Conservation (phyloP, 1,140 invertebrate genomes). For the Acromyrmex heyeri region DNA sequence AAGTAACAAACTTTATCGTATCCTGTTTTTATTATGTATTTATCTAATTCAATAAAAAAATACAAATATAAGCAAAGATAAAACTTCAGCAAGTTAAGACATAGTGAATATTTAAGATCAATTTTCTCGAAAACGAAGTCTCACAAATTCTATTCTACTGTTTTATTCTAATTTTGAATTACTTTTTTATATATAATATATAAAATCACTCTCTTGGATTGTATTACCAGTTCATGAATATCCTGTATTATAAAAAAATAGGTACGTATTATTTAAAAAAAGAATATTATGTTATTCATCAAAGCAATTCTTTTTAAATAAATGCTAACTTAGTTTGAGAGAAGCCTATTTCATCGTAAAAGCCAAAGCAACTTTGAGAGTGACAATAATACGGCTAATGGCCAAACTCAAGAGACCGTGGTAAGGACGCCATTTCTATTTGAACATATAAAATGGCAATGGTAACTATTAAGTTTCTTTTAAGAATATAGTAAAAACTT, state of each 20-base stretch:
- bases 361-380: constrained; percentile 60
- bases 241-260: neutral
- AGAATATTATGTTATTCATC: neutral
- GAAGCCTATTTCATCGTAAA: constrained; percentile 67
- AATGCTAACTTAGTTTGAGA: constrained; percentile 70
- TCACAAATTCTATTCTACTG: no score
- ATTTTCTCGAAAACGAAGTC: no score
- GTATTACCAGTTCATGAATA: no score
- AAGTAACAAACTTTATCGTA: no score
- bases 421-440: neutral
- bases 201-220: no score
- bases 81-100: no score
- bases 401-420: constrained; percentile 48
- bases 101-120: no score
- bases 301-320: constrained; percentile 62
- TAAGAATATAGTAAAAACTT: constrained; percentile 75
- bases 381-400: constrained; percentile 75
- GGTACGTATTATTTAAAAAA: neutral
- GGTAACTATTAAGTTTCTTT: constrained; percentile 60
- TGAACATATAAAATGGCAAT: constrained; percentile 68
- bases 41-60: no score
- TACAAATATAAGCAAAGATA: no score
- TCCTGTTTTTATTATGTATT: no score
- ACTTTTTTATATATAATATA: no score
- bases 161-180: no score